Evolutionary conservation across 2,888 invertebrate species (phyloP).

Genomic region (Chrysolina americana): DNA sequence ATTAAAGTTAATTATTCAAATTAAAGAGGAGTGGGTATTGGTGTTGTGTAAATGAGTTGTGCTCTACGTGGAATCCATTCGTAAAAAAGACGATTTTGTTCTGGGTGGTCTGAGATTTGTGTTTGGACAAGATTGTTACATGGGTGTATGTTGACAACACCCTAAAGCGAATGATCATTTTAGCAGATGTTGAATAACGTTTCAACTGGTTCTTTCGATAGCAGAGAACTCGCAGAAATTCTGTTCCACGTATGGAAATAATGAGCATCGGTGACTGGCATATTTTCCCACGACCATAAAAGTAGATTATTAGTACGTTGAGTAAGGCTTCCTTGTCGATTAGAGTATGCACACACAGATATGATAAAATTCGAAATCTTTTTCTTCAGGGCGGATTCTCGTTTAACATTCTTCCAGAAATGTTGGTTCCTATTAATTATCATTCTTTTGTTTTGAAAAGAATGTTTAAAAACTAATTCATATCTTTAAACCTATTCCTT

Average conservation of each 20-base stretch:
- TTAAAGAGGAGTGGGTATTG: slow-evolving; percentile 14
- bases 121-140: not conserved
- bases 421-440: no score
- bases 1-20: slow-evolving; percentile 21
- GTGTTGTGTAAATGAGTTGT: not conserved
- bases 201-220: not conserved
- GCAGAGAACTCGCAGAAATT: no score
- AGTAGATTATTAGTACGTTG: not conserved
- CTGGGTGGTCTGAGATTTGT: slow-evolving; percentile 28
- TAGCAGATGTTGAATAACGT: not conserved
- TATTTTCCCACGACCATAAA: not conserved
- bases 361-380: no score
- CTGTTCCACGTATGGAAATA: no score
- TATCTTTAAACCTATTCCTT: no score
- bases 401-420: no score
- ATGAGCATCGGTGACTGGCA: not conserved
- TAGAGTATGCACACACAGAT: no score
- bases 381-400: no score
- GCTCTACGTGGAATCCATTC: slow-evolving; percentile 21
- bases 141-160: slow-evolving; percentile 8
- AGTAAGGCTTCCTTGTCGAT: no score
- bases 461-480: no score
- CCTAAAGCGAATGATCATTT: not conserved
- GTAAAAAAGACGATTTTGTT: slow-evolving; percentile 20
- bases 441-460: no score